Conservation (phyloP, 1,140 invertebrate genomes). For the Triops cancriformis region DNA sequence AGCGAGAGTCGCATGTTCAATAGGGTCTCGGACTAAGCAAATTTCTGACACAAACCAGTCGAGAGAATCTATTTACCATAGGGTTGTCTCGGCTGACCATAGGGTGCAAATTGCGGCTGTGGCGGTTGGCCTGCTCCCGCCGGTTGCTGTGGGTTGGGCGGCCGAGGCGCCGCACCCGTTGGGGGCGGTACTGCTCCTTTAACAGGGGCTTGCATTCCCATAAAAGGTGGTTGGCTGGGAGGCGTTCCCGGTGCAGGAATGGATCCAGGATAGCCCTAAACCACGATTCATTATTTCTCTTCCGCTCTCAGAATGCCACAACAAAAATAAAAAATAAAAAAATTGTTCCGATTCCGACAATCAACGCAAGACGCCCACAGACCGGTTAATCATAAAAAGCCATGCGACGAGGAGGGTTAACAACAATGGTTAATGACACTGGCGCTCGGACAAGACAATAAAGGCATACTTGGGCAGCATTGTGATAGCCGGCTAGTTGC, state of each 20-base stretch:
- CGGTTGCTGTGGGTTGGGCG: constrained; percentile 17
- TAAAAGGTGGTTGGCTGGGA: background rate
- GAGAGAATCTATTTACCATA: constrained; percentile 10
- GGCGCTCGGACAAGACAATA: background rate
- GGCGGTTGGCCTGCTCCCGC: constrained; percentile 25
- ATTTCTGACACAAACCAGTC: too few relatives aligned
- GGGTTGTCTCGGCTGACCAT: constrained; percentile 20
- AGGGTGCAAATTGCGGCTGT: constrained; percentile 20
- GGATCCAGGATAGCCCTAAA: background rate
- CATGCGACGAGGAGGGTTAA: background rate
- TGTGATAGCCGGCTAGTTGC: background rate
- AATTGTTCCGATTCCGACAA: too few relatives aligned
- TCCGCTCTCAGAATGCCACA: background rate
- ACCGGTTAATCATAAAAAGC: background rate
- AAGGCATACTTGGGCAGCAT: constrained; percentile 5
- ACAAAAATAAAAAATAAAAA: too few relatives aligned
- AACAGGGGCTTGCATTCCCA: background rate
- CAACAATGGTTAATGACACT: background rate
- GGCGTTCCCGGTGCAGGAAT: constrained; percentile 3
- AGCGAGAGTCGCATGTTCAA: too few relatives aligned
- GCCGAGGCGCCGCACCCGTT: constrained; percentile 17
- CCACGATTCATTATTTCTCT: background rate
- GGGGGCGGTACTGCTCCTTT: constrained; percentile 23
- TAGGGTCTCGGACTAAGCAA: too few relatives aligned
- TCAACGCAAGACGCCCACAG: too few relatives aligned